These are phyloP conservation scores for Chrysodeixis includens DNA, from an alignment of 2,888 invertebrate species.

Conservation along the genomic window DNA sequence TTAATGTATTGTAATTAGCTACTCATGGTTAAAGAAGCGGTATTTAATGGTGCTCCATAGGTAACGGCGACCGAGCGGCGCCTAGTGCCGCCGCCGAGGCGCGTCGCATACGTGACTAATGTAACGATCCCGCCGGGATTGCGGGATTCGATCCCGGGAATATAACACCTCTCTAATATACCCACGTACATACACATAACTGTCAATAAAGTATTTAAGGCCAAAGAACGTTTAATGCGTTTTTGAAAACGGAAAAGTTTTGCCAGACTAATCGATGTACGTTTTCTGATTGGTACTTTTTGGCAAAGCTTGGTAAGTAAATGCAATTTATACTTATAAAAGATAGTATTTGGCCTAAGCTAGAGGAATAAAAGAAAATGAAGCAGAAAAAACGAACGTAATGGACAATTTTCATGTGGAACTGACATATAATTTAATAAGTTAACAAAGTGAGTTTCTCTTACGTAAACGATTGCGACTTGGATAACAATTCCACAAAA, in stretches of 20 bases:
- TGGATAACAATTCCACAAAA: slow-evolving; percentile 15
- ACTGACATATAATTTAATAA: background rate
- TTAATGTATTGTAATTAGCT: slow-evolving; percentile 63
- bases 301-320: background rate
- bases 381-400: background rate
- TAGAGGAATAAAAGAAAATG: background rate
- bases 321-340: background rate
- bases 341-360: background rate
- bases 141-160: slow-evolving; percentile 51
- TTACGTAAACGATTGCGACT: slow-evolving; percentile 1
- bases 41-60: slow-evolving; percentile 60
- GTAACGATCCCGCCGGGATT: slow-evolving; percentile 60
- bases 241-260: too few species aligned
- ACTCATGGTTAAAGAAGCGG: slow-evolving; percentile 61
- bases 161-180: slow-evolving; percentile 22
- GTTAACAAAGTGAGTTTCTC: background rate
- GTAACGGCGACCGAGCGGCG: slow-evolving; percentile 64
- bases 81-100: slow-evolving; percentile 67
- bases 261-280: background rate
- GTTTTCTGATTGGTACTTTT: background rate
- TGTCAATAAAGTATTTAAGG: background rate
- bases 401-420: background rate
- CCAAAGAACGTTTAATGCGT: too few species aligned
- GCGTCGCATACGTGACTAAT: slow-evolving; percentile 74
- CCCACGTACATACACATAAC: background rate